A percentile compares a stretch with the other conserved stretches of the same genome.
Conservation (phyloP, 2,888 invertebrate genomes). For the Laothoe populi region DNA sequence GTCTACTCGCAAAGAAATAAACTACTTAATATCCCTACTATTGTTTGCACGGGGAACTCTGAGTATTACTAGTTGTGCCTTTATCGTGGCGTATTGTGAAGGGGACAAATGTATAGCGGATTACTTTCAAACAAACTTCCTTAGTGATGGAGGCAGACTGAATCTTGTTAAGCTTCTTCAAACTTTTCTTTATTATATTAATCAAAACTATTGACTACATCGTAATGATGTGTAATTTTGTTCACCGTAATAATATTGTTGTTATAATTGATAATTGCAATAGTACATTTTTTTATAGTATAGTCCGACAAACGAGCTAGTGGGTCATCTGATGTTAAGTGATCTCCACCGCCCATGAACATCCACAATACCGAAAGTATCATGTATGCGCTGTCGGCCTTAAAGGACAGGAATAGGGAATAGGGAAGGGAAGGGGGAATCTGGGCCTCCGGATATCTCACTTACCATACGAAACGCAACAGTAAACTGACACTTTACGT, state of each 20-base stretch:
- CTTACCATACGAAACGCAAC: too few species aligned
- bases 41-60: slow-evolving; percentile 23
- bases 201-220: not conserved
- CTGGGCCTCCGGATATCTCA: too few species aligned
- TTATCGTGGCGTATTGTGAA: slow-evolving; percentile 3
- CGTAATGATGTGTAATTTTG: not conserved
- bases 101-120: slow-evolving; percentile 27
- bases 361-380: too few species aligned
- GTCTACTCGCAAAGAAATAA: not conserved
- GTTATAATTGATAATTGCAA: not conserved
- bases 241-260: not conserved
- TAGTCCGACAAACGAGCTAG: too few species aligned
- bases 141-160: slow-evolving; percentile 29
- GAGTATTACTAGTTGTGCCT: slow-evolving; percentile 13
- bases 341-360: too few species aligned
- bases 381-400: too few species aligned
- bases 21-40: slow-evolving; percentile 8
- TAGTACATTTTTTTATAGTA: too few species aligned
- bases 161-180: slow-evolving; percentile 35
- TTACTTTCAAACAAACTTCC: slow-evolving; percentile 47
- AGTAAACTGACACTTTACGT: too few species aligned
- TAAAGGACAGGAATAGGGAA: too few species aligned
- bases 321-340: too few species aligned
- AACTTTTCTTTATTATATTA: slow-evolving; percentile 23
- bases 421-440: too few species aligned